Base-by-base conservation (phyloP, 2,888 invertebrate species). In the Digitonthophagus gazella region DNA sequence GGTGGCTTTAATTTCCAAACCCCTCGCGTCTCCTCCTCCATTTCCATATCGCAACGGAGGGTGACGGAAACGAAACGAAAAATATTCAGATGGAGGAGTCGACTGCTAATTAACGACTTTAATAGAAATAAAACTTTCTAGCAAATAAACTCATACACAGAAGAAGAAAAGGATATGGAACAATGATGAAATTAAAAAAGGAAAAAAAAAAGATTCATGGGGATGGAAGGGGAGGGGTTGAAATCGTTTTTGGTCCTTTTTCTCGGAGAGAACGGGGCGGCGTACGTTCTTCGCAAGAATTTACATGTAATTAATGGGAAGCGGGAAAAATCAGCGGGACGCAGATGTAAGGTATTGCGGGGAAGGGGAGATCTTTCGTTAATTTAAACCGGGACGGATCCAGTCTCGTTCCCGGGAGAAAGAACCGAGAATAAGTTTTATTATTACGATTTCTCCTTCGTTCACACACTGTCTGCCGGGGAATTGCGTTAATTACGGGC, bases 61-160 rank as follows among this genome's bases (percentile, higher is more conserved):
- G n/a, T n/a, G n/a, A n/a, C n/a, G n/a, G n/a, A n/a, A n/a, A n/a
- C n/a, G n/a, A n/a, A n/a, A n/a, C n/a, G n/a, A n/a, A n/a, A n/a
- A n/a, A n/a, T n/a, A n/a, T n/a, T 65, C 61, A 68, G 68, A 70
- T 63, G 65, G 84, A 86, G 80, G 81, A 82, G 79, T 86, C 85
- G 79, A 85, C 87, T 81, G 87, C 88, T 88, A 88, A 88, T 88
- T 88, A 88, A 88, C 88, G 88, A 88, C 88, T 86, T 87, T 83
- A 88, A 88, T n/a, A 88, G 88, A 87, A 88, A n/a, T n/a, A n/a
- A n/a, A n/a, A n/a, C n/a, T n/a, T n/a, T n/a, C n/a, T n/a, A n/a
- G n/a, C n/a, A n/a, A n/a, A n/a, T n/a, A 81, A 82, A 82, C 81
- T 82, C 81, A 82, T 81, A 81, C 82, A 82, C 80, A 79, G 80